Percentiles rank a stretch among this genome's conserved stretches.
These are phyloP conservation scores for Mycetomoellerius zeteki DNA, from an alignment of 1,140 invertebrate genomes.

Conservation along the genomic window DNA sequence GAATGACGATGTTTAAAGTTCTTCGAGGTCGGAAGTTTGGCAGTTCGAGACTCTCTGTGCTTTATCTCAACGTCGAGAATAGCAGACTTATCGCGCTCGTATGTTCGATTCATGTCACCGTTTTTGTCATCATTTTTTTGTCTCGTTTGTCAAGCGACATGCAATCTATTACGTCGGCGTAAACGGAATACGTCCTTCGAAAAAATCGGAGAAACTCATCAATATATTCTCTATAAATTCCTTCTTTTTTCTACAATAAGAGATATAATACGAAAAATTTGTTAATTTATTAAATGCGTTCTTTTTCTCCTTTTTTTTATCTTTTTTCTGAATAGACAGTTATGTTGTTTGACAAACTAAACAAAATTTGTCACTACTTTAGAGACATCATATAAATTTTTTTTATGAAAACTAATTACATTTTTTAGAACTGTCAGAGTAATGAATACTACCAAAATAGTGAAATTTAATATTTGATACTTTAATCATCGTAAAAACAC, in stretches of 20 bases:
- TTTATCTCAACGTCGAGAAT: slow-evolving; percentile 56
- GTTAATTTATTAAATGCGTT: not conserved
- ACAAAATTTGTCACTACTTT: not conserved
- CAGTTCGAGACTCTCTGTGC: slow-evolving; percentile 2
- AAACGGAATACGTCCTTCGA: not conserved
- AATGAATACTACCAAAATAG: not conserved
- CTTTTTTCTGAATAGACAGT: not conserved
- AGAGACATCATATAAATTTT: not conserved
- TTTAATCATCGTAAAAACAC: not conserved
- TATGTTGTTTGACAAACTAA: not conserved
- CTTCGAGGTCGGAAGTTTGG: slow-evolving; percentile 49
- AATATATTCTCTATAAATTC: not conserved
- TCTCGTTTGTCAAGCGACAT: slow-evolving; percentile 18
- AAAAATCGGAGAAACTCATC: not conserved
- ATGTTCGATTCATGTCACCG: not conserved
- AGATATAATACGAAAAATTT: not conserved
- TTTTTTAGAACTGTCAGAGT: not conserved
- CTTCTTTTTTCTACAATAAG: not conserved
- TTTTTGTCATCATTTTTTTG: slow-evolving; percentile 6
- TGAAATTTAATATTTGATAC: slow-evolving; percentile 24
- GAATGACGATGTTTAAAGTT: slow-evolving; percentile 61
- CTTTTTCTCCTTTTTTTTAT: no score
- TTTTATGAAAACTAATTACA: not conserved
- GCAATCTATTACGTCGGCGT: not conserved
- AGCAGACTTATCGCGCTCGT: slow-evolving; percentile 39